These are phyloP conservation scores for Drosophila bipectinata DNA, from an alignment of 1,140 invertebrate species.

Conservation along the genomic window DNA sequence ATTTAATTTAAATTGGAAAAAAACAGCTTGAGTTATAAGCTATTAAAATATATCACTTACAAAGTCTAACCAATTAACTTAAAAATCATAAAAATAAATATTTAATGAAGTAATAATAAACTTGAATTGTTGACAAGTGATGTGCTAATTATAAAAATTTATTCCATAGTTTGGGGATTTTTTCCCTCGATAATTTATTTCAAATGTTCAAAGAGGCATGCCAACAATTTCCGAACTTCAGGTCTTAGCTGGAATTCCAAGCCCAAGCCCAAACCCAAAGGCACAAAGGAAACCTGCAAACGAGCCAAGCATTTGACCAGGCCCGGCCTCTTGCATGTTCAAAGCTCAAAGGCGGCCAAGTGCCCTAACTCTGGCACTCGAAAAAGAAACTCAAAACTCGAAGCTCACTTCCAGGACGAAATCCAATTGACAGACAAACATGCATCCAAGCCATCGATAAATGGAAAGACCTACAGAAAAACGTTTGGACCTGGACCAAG, in stretches of 20 bases:
- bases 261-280: conserved; percentile 17
- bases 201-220: conserved; percentile 32
- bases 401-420: conserved; percentile 46
- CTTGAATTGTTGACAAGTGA: background rate
- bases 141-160: conserved; percentile 12
- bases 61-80: too few relatives aligned
- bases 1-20: background rate
- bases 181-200: conserved; percentile 5
- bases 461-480: conserved; percentile 48
- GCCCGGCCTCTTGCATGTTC: conserved; percentile 35
- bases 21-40: background rate
- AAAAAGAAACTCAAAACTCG: conserved; percentile 39
- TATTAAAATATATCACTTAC: too few relatives aligned
- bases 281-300: conserved; percentile 43
- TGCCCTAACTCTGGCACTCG: conserved; percentile 26
- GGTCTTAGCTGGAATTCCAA: conserved; percentile 34
- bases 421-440: conserved; percentile 64
- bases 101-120: too few relatives aligned
- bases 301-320: conserved; percentile 33
- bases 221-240: conserved; percentile 25
- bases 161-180: background rate
- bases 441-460: conserved; percentile 48
- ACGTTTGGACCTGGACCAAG: conserved; percentile 40
- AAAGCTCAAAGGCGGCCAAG: conserved; percentile 43
- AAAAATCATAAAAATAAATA: too few relatives aligned